A percentile compares a stretch with the other conserved stretches of the same genome.
phyloP scores from a whole-genome alignment of 2,888 invertebrate species.

The Notodonta dromedarius region DNA sequence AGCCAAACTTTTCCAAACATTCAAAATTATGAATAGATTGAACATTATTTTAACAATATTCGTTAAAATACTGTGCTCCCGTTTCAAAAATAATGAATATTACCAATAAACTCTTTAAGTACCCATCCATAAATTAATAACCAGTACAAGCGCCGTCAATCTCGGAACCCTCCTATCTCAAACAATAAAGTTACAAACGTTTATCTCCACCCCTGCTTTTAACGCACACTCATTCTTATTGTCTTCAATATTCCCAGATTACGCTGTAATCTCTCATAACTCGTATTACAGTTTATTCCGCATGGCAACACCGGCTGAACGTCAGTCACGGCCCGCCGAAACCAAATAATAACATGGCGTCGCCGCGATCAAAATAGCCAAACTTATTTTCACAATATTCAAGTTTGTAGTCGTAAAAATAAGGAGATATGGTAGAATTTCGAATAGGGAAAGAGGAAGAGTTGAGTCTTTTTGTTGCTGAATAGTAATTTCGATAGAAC shows the following conservation, averaged over 20 bases:
- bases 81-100: background rate
- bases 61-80: too few species aligned
- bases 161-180: constrained; percentile 27
- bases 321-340: constrained; percentile 80
- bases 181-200: constrained; percentile 54
- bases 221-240: constrained; percentile 79
- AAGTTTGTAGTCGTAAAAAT: constrained; percentile 33
- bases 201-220: constrained; percentile 31
- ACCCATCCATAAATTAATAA: constrained; percentile 8
- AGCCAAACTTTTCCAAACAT: too few species aligned
- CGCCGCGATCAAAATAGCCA: constrained; percentile 28
- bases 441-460: constrained; percentile 6
- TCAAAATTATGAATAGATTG: too few species aligned
- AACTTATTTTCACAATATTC: constrained; percentile 23
- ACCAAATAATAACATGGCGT: constrained; percentile 79
- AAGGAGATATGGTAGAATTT: constrained; percentile 34
- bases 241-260: constrained; percentile 84
- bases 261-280: constrained; percentile 81
- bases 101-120: constrained; percentile 1
- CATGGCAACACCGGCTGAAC: constrained; percentile 80
- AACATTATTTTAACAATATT: too few species aligned
- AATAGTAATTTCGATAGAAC: constrained; percentile 70
- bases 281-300: constrained; percentile 82
- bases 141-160: constrained; percentile 21
- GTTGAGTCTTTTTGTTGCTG: constrained; percentile 37